Percentiles rank a stretch among this genome's conserved stretches.
These are phyloP conservation scores for Drosophila helvetica DNA, from an alignment of 2,888 invertebrate genomes.

Conservation along the genomic window DNA sequence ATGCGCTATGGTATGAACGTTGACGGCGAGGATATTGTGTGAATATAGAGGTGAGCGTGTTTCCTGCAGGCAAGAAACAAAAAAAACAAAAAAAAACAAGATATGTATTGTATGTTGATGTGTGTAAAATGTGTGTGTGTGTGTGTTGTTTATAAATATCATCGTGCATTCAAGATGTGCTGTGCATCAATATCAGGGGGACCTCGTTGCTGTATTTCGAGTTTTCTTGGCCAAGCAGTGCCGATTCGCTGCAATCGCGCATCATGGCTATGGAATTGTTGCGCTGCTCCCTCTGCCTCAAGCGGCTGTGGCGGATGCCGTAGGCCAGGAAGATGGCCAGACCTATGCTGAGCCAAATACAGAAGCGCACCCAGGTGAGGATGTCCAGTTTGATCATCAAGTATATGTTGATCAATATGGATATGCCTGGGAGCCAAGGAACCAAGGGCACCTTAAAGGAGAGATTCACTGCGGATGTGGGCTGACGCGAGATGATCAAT, in stretches of 20 bases:
- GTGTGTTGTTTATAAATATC: slow-evolving; percentile 28
- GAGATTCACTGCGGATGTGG: slow-evolving; percentile 86
- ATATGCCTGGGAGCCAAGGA: slow-evolving; percentile 91
- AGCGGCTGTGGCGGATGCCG: slow-evolving; percentile 85
- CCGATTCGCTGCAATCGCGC: slow-evolving; percentile 58
- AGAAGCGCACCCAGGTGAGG: slow-evolving; percentile 93
- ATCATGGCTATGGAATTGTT: slow-evolving; percentile 56
- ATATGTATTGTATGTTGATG: background rate
- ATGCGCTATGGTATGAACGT: slow-evolving; percentile 37
- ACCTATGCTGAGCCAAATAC: slow-evolving; percentile 92
- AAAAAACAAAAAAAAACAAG: no score
- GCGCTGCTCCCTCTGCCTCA: slow-evolving; percentile 64
- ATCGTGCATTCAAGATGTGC: slow-evolving; percentile 39
- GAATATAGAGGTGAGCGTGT: slow-evolving; percentile 14
- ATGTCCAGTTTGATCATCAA: slow-evolving; percentile 88
- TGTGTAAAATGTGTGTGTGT: background rate
- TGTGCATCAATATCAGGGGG: slow-evolving; percentile 54
- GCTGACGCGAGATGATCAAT: slow-evolving; percentile 86
- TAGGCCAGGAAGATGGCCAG: slow-evolving; percentile 86
- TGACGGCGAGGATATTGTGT: slow-evolving; percentile 10
- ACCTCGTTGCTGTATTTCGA: slow-evolving; percentile 49
- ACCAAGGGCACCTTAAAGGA: slow-evolving; percentile 91
- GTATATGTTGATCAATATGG: slow-evolving; percentile 92
- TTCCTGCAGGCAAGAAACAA: slow-evolving; percentile 1
- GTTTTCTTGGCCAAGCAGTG: slow-evolving; percentile 50